These are phyloP conservation scores for Agonum fuliginosum DNA, from an alignment of 2,888 invertebrate genomes.

Conservation along the genomic window DNA sequence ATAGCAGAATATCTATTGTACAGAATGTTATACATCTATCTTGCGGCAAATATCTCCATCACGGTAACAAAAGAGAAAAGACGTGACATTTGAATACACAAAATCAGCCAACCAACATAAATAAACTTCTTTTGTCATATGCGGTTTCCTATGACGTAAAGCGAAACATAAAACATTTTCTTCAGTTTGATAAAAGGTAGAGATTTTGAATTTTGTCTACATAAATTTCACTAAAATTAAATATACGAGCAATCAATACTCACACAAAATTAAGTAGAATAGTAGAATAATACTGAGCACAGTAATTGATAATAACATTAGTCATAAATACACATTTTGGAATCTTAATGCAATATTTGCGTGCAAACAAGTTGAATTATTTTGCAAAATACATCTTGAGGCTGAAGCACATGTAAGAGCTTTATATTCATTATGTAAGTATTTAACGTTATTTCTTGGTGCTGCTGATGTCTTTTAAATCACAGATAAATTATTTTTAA, in stretches of 20 bases:
- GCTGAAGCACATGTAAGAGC: background rate
- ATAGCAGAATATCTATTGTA: too few species aligned
- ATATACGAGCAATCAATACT: background rate
- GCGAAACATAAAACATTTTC: background rate
- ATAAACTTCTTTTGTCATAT: conserved; percentile 18
- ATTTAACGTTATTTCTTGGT: background rate
- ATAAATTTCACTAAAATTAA: too few species aligned
- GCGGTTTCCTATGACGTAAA: background rate
- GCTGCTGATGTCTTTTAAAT: background rate
- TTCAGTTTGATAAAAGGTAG: background rate
- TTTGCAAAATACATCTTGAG: background rate
- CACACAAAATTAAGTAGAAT: background rate
- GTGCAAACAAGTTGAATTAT: conserved; percentile 25
- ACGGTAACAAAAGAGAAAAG: conserved; percentile 1
- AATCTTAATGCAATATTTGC: conserved; percentile 22
- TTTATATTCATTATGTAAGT: background rate
- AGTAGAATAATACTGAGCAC: background rate
- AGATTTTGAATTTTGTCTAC: background rate
- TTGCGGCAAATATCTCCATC: background rate
- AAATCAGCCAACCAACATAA: background rate
- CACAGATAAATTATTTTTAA: background rate
- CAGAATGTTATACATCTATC: too few species aligned
- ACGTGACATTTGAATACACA: background rate
- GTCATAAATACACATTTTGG: conserved; percentile 15
- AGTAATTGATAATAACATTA: conserved; percentile 1